These are phyloP conservation scores for Ichneumoninae sp. DNA, from an alignment of 2,888 invertebrate genomes.

Conservation along the genomic window DNA sequence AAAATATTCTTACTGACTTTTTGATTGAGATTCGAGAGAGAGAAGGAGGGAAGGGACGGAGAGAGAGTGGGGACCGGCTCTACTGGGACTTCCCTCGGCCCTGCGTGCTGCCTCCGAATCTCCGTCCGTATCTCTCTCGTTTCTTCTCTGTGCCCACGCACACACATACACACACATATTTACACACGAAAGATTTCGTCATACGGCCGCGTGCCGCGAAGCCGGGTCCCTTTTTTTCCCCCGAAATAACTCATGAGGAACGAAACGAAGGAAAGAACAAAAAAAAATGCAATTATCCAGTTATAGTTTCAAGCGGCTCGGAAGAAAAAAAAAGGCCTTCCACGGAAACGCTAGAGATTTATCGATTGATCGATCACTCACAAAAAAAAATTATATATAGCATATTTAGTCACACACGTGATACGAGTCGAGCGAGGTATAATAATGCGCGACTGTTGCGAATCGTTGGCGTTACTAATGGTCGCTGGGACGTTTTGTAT, in stretches of 20 bases:
- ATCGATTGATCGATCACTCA: constrained; percentile 58
- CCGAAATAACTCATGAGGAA: neutral
- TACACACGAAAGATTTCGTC: constrained; percentile 20
- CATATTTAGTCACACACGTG: constrained; percentile 48
- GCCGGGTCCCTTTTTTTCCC: constrained; percentile 17
- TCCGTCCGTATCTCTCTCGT: constrained; percentile 41
- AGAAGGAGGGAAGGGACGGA: neutral
- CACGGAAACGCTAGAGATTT: constrained; percentile 55
- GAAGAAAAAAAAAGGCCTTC: constrained; percentile 22
- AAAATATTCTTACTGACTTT: constrained; percentile 80
- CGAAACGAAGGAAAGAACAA: neutral
- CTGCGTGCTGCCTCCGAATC: constrained; percentile 55
- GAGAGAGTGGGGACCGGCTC: constrained; percentile 46
- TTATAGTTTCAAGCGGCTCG: constrained; percentile 57
- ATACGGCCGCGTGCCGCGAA: neutral
- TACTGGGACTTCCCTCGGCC: constrained; percentile 67
- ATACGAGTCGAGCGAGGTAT: neutral
- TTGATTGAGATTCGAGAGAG: constrained; percentile 77
- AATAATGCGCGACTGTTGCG: constrained; percentile 22
- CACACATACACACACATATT: constrained; percentile 4
- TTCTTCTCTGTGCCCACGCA: neutral
- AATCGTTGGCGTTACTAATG: constrained; percentile 49
- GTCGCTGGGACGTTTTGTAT: constrained; percentile 4
- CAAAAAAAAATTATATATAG: neutral
- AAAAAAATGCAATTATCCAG: constrained; percentile 65